These are phyloP conservation scores for Nycticorax nycticorax DNA, from an alignment of 2,113 vertebrate genomes.

Conservation along the genomic window DNA sequence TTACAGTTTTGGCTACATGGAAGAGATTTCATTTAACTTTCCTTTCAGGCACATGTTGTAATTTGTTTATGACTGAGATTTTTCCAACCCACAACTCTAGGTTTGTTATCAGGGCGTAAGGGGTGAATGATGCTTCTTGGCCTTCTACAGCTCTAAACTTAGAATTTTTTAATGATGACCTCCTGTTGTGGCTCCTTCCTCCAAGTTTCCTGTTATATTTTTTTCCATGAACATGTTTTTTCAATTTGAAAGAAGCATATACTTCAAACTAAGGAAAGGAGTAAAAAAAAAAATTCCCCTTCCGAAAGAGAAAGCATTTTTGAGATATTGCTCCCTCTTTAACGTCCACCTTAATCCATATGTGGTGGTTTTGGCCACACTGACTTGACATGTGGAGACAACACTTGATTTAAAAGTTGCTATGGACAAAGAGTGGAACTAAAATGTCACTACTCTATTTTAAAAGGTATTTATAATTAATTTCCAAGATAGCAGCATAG, in stretches of 20 bases:
- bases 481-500: not conserved
- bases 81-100: not conserved
- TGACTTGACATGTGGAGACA: not conserved
- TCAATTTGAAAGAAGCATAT: not conserved
- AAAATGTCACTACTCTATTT: not conserved
- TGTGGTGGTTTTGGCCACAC: not conserved
- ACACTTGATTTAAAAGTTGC: not conserved
- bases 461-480: not conserved
- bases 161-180: constrained; percentile 7
- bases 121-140: not conserved
- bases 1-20: not conserved
- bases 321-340: not conserved
- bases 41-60: not conserved
- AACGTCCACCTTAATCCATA: not conserved
- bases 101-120: not conserved
- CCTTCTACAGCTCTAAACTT: constrained; percentile 1
- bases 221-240: constrained; percentile 25
- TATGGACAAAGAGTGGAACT: not conserved
- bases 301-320: not conserved
- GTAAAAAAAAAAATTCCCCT: not conserved
- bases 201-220: constrained; percentile 11
- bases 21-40: constrained; percentile 2
- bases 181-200: constrained; percentile 12
- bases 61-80: not conserved
- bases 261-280: not conserved